A percentile compares a stretch with the other conserved stretches of the same genome.
Conservation (phyloP, 2,113 vertebrate genomes). For the Thomomys bottae region DNA sequence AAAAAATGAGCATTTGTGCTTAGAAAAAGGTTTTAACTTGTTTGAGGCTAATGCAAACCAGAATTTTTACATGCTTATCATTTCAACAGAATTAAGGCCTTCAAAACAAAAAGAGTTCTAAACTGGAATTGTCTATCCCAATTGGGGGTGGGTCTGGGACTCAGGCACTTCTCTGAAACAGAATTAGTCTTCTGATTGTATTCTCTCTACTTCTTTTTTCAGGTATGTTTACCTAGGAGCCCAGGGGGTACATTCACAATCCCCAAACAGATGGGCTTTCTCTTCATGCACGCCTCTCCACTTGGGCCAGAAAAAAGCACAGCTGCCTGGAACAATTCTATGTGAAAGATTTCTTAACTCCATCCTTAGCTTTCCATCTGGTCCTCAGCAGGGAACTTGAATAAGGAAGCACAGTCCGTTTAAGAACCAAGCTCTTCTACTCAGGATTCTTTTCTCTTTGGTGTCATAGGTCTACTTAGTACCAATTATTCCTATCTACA, state of each 20-base stretch:
- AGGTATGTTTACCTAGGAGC: slow-evolving; percentile 41
- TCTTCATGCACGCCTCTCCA: not conserved
- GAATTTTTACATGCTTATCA: slow-evolving; percentile 10
- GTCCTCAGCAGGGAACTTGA: slow-evolving; percentile 19
- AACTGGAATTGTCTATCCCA: not conserved
- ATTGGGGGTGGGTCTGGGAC: not conserved
- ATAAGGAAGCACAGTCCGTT: not conserved
- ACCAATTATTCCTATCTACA: not conserved
- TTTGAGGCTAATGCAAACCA: slow-evolving; percentile 30
- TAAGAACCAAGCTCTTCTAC: not conserved
- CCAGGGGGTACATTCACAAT: not conserved
- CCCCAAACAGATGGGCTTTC: slow-evolving; percentile 52
- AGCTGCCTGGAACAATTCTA: slow-evolving; percentile 11
- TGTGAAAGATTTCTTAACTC: slow-evolving; percentile 45
- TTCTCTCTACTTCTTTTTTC: not conserved
- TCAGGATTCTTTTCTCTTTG: not conserved
- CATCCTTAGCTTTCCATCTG: not conserved
- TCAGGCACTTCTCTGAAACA: not conserved
- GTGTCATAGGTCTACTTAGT: not conserved
- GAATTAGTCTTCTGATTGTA: not conserved
- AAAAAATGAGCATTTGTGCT: not conserved
- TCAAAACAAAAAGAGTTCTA: slow-evolving; percentile 29
- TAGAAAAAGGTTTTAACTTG: not conserved
- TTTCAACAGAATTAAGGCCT: not conserved
- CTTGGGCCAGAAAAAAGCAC: slow-evolving; percentile 19